Evolutionary conservation across 2,113 vertebrate genomes (phyloP), one percentile per base, ranked within the genome.

Genomic region (Girardinichthys multiradiatus): DNA sequence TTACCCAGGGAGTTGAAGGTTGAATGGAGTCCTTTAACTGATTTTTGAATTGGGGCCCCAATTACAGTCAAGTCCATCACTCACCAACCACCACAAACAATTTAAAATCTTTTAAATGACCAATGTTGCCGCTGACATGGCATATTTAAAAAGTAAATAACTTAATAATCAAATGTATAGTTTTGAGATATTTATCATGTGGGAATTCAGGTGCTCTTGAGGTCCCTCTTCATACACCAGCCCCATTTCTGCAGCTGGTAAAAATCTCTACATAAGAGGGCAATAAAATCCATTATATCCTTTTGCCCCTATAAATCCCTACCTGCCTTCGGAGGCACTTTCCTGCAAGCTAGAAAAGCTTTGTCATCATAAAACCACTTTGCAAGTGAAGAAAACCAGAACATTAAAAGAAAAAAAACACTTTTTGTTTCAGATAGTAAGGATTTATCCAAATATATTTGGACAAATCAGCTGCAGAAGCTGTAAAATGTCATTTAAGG

Each of bases 321-420:
- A 39, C 10, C 37, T 42, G 39, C 14, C 60, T 17, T 29, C 26
- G 21, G 35, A 54, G 39, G 35, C 27, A 61, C 35, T 57, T 62
- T 10, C 1, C 28, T 72, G 28, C 61, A 33, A 17, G 33, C 17
- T 33, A 64, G 12, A 14, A 19, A 65, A 48, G 37, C 45, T 76
- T 81, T 13, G 57, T 63, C 57, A 59, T 67, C 30, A 58, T 19
- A 26, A 67, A 42, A 37, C n/a, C 24, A 14, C 37, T 79, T 72
- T 70, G 60, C 61, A 64, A n/a, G 4, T 58, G 9, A 68, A 35
- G 8, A 79, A 57, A 65, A 37, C 1, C 26, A 6, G 39, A 68
- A 57, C 70, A 66, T 4, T 8, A 69, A 31, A 33, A 35, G 19
- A 14, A 66, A 59, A 64, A 26, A 19, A 19, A 45, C 4, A 4